phyloP scores from a whole-genome alignment of 2,797 vertebrate genomes.

The Rhinophrynus dorsalis region DNA sequence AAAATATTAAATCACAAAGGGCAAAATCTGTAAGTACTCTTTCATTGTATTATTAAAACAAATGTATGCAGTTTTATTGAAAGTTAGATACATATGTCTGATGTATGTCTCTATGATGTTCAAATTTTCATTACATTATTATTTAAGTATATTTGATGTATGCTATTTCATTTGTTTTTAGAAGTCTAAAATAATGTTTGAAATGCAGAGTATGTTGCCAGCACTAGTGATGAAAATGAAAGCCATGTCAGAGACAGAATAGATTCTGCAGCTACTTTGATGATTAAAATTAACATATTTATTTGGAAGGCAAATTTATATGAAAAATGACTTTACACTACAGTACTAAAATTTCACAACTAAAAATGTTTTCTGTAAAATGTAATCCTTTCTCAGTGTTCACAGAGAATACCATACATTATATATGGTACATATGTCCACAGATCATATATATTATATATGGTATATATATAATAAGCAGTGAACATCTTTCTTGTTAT shows the following conservation, averaged over 20 bases:
- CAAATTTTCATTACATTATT: constrained; percentile 7
- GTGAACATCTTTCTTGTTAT: background rate
- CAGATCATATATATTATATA: no score
- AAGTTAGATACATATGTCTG: no score
- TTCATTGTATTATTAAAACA: no score
- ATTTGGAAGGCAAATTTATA: constrained; percentile 34
- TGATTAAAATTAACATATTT: constrained; percentile 48
- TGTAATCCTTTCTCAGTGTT: background rate
- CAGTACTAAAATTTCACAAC: constrained; percentile 7
- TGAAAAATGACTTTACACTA: constrained; percentile 13
- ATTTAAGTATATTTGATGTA: constrained; percentile 12
- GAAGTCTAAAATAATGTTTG: constrained; percentile 22
- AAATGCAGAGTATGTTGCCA: constrained; percentile 39
- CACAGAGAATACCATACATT: background rate
- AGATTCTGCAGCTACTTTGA: constrained; percentile 36
- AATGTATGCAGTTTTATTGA: no score
- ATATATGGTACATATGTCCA: no score
- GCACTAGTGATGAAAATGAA: constrained; percentile 20
- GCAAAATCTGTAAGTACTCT: no score
- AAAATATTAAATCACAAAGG: no score
- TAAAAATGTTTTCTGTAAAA: constrained; percentile 2
- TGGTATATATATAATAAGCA: background rate
- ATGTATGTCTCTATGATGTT: no score
- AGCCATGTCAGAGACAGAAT: constrained; percentile 27
- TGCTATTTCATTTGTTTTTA: constrained; percentile 30